Conservation (phyloP, 2,113 vertebrate genomes). For the Suncus etruscus region DNA sequence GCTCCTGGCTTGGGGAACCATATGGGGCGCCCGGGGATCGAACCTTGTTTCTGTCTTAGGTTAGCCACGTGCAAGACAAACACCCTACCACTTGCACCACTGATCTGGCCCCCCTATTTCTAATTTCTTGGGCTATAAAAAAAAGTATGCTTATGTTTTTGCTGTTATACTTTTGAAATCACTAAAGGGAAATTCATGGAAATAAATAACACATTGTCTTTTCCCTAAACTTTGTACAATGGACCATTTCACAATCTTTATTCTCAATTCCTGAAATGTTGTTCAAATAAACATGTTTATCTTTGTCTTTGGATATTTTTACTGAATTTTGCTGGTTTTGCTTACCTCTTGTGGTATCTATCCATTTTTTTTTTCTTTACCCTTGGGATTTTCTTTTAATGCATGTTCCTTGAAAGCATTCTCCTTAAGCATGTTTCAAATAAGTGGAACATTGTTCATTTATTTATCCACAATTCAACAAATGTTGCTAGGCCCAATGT, state of each 20-base stretch:
- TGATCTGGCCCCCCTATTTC: no score
- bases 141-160: conserved; percentile 15
- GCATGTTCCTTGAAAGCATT: conserved; percentile 23
- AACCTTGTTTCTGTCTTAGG: no score
- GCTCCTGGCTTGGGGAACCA: no score
- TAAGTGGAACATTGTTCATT: background rate
- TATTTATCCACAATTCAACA: conserved; percentile 1
- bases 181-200: conserved; percentile 27
- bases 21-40: no score
- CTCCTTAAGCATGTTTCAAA: background rate
- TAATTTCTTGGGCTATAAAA: background rate
- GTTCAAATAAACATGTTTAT: background rate
- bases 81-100: no score
- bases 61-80: no score
- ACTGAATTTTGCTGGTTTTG: background rate
- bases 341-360: no score
- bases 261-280: background rate
- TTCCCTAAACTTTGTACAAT: background rate
- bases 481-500: background rate
- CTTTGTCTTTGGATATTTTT: background rate
- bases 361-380: background rate
- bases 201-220: conserved; percentile 51
- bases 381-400: background rate
- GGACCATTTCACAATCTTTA: background rate
- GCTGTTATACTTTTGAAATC: no score